Base-by-base conservation (phyloP, 2,113 vertebrate species). In the Steatornis caripensis region DNA sequence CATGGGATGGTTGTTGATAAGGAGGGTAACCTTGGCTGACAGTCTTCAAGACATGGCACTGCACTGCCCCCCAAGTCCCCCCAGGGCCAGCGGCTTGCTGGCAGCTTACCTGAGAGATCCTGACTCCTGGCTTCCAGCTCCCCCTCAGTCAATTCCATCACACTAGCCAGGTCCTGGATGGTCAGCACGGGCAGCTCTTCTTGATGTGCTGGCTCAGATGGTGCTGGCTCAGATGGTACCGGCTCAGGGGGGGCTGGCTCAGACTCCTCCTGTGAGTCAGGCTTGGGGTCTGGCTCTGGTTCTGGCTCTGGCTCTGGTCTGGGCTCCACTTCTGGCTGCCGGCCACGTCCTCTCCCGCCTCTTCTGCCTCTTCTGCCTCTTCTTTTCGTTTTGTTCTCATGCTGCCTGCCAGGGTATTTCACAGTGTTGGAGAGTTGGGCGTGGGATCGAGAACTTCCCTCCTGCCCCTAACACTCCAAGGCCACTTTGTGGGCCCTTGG, bases 321-420 rank as follows among this genome's bases (percentile, higher is more conserved):
- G 22, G 34, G 26, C 87, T 97, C 66, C 58, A 30, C 53, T 8
- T 3, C 12, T 10, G 27, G 9, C 54, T 65, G 76, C 19, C 2
- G 65, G 30, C 83, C 76, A 36, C 20, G 49, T 66, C 94, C 64
- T 84, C 39, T 39, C 53, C 37, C 72, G 26, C 30, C 10, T 49
- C 49, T 41, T 91, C 76, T 97, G 84, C 54, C 34, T 92, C 76
- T 97, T 46, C 13, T 97, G n/a, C n/a, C n/a, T n/a, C n/a, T n/a
- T n/a, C n/a, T 29, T 81, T 90, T 20, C 36, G 20, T 22, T 97
- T 95, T 84, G 92, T 46, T 97, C 21, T 68, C 70, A 24, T 94
- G 76, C 32, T 96, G 74, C 72, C 98, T 98, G 91, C 58, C 45
- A 55, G 36, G 10, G 12, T 14, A 58, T 91, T 91, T 91, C 68